Conservation (phyloP, 1,140 invertebrate genomes). For the Drosophila carrolli region DNA sequence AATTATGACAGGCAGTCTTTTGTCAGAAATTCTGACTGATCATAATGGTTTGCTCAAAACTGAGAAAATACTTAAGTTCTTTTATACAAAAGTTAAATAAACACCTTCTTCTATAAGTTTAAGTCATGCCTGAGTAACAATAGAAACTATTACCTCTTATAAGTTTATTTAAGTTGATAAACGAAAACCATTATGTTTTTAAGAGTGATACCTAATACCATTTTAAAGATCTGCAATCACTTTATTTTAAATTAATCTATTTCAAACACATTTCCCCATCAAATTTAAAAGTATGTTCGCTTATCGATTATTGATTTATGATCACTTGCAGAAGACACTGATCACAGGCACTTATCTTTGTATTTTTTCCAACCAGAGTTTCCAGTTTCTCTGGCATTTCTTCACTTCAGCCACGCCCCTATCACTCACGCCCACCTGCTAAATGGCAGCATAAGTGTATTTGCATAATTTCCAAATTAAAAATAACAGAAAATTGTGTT, state of each 20-base stretch:
- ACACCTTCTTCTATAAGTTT: neutral
- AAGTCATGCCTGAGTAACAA: neutral
- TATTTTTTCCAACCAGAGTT: neutral
- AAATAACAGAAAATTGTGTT: slow-evolving; percentile 62
- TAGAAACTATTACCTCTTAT: neutral
- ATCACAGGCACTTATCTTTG: slow-evolving; percentile 13
- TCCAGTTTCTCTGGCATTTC: slow-evolving; percentile 29
- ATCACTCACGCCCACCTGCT: slow-evolving; percentile 63
- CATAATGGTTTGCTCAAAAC: neutral
- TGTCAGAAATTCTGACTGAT: neutral
- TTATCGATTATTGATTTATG: slow-evolving; percentile 33
- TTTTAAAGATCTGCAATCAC: too few species aligned
- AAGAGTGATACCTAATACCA: too few species aligned
- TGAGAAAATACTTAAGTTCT: neutral
- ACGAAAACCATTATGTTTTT: too few species aligned
- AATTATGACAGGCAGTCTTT: neutral
- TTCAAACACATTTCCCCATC: slow-evolving; percentile 6
- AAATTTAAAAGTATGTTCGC: slow-evolving; percentile 10
- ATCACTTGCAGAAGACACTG: slow-evolving; percentile 16
- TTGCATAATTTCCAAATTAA: slow-evolving; percentile 79
- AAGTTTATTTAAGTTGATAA: neutral
- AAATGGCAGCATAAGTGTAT: slow-evolving; percentile 43
- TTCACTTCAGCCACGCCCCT: slow-evolving; percentile 52
- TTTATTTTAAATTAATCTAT: neutral
- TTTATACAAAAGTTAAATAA: neutral